Evolutionary conservation across 2,888 invertebrate species (phyloP), one percentile per base, ranked within the genome.

Genomic region (Stenoptilia bipunctidactyla): DNA sequence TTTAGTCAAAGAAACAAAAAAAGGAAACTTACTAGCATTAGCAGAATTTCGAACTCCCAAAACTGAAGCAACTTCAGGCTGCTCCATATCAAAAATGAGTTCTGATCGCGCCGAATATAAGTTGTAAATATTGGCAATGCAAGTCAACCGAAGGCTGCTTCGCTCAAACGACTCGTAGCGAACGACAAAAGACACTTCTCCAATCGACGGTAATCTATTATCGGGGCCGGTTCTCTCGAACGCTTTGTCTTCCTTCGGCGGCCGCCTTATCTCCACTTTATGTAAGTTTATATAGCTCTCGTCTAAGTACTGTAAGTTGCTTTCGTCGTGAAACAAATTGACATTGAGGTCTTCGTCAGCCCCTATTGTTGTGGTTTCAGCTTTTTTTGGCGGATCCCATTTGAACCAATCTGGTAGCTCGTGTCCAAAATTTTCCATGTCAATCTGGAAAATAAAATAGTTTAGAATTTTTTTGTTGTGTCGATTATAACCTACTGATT

Each of bases 11-110:
- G n/a, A n/a, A n/a, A n/a, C n/a, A n/a, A n/a, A n/a, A n/a, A n/a
- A n/a, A n/a, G 25, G 9, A 6, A 30, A 12, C 80, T 75, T 63
- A 87, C 86, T 86, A 64, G 65, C n/a, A n/a, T n/a, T 55, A 49
- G 86, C 86, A 51, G 85, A 85, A 72, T 89, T 89, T 45, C 89
- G 85, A 45, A 90, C 90, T 53, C 90, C 90, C 53, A 91, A 75
- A 55, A 92, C 91, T 42, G 91, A 90, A 45, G 91, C 91, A 54
- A 91, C 88, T 68, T 90, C 86, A 44, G 92, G 91, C 57, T 88
- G 88, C 68, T 91, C 91, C 76, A 91, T 91, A 66, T 90, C 90
- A 56, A 91, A 82, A 53, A 87, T 76, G 47, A 88, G 75, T 64
- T 88, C 89, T 40, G 86, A 84, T 49, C 87, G 82, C 51, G 86